Evolutionary conservation across 2,888 invertebrate genomes (phyloP).

Genomic region (Drosophila borealis): DNA sequence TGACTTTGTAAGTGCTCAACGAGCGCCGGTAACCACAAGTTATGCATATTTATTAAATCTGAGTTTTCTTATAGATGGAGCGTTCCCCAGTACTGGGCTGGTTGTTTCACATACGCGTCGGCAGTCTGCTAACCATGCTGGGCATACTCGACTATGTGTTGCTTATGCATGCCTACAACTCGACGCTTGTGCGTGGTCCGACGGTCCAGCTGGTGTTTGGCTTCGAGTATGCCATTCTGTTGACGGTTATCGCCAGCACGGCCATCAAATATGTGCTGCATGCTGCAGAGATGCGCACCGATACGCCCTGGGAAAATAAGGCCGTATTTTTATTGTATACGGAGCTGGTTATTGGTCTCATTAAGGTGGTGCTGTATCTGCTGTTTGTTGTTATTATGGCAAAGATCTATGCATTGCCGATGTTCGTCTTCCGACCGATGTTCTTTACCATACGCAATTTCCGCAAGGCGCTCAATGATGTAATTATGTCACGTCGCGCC

Average conservation of each 20-base stretch:
- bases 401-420: slow-evolving; percentile 97
- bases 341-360: slow-evolving; percentile 96
- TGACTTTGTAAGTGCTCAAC: slow-evolving; percentile 93
- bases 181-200: slow-evolving; percentile 96
- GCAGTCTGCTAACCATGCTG: slow-evolving; percentile 92
- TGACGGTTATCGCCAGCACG: slow-evolving; percentile 96
- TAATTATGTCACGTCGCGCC: slow-evolving; percentile 97
- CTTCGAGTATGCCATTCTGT: slow-evolving; percentile 98
- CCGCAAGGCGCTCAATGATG: slow-evolving; percentile 98
- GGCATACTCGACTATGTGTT: slow-evolving; percentile 94
- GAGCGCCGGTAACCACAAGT: too few species aligned
- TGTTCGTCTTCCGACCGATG: slow-evolving; percentile 99
- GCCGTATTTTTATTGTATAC: slow-evolving; percentile 98
- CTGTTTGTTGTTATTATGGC: slow-evolving; percentile 98
- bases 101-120: slow-evolving; percentile 96
- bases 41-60: neutral
- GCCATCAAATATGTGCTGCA: slow-evolving; percentile 96
- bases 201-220: slow-evolving; percentile 99
- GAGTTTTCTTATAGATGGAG: slow-evolving; percentile 92
- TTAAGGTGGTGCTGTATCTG: slow-evolving; percentile 94
- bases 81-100: slow-evolving; percentile 98
- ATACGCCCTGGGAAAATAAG: slow-evolving; percentile 99
- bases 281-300: slow-evolving; percentile 91
- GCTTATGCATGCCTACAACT: slow-evolving; percentile 96
- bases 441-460: slow-evolving; percentile 99